Conservation (phyloP, 2,888 invertebrate species). For the Podabrus alpinus region DNA sequence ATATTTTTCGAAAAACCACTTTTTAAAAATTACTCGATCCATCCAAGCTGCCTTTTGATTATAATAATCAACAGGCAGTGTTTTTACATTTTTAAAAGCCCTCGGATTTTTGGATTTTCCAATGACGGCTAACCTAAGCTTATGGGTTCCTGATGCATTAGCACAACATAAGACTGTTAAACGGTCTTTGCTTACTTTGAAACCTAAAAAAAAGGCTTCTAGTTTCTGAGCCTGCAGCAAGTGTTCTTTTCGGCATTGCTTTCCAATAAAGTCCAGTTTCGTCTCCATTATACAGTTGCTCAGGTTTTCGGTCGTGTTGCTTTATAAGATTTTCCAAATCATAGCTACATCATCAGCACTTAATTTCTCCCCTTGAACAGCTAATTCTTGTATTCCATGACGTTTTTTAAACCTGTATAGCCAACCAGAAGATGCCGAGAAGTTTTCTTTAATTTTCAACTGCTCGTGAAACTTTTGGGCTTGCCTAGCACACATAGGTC, state of each 20-base stretch:
- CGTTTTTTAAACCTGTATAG: slow-evolving; percentile 35
- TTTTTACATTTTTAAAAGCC: background rate
- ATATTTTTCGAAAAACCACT: too few species aligned
- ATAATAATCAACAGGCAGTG: background rate
- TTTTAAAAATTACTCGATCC: too few species aligned
- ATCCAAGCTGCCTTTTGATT: background rate
- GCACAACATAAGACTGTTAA: background rate
- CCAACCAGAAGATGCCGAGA: slow-evolving; percentile 36
- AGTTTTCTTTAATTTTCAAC: slow-evolving; percentile 27
- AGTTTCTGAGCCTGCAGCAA: background rate
- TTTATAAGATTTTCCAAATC: background rate
- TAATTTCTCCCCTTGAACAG: slow-evolving; percentile 30
- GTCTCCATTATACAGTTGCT: background rate
- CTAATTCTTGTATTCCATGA: slow-evolving; percentile 34
- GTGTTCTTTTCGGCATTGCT: background rate
- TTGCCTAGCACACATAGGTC: slow-evolving; percentile 28
- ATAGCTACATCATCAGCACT: slow-evolving; percentile 25
- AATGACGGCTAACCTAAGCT: too few species aligned
- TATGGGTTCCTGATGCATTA: background rate
- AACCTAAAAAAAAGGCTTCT: too few species aligned
- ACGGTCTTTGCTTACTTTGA: too few species aligned
- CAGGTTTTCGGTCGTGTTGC: too few species aligned
- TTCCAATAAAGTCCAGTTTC: background rate
- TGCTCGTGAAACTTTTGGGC: slow-evolving; percentile 29
- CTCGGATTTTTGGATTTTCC: too few species aligned